Evolutionary conservation across 1,140 invertebrate species (phyloP).

Genomic region (Teleopsis dalmanni): DNA sequence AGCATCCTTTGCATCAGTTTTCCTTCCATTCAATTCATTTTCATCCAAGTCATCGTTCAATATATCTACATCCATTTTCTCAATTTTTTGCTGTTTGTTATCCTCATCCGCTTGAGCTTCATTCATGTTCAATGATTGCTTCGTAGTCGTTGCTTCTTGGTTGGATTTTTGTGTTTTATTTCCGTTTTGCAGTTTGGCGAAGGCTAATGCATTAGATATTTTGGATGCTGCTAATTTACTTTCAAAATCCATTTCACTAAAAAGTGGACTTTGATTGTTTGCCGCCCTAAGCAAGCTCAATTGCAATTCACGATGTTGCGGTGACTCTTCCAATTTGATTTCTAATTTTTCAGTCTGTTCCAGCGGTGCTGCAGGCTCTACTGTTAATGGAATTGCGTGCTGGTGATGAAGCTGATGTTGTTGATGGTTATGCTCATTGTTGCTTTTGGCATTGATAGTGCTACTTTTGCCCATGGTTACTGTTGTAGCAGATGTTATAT

Average conservation of each 20-base stretch:
- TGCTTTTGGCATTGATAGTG: conserved; percentile 1
- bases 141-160: neutral
- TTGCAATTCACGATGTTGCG: conserved; percentile 30
- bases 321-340: conserved; percentile 37
- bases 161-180: neutral
- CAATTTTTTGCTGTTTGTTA: neutral
- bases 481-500: conserved; percentile 17
- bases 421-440: conserved; percentile 12
- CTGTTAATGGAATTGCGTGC: conserved; percentile 35
- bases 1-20: neutral
- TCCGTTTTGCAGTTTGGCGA: conserved; percentile 18
- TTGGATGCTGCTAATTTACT: conserved; percentile 38
- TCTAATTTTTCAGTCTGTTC: conserved; percentile 41
- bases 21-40: neutral
- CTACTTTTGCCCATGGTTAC: neutral
- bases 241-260: conserved; percentile 37
- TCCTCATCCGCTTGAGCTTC: neutral
- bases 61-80: neutral
- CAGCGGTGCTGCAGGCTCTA: conserved; percentile 36
- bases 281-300: conserved; percentile 26
- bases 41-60: neutral
- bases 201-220: conserved; percentile 32
- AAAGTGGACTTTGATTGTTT: conserved; percentile 13
- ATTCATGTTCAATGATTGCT: conserved; percentile 9
- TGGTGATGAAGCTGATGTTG: conserved; percentile 30